Base-by-base conservation (phyloP, 2,797 vertebrate genomes). In the Hemitrygon akajei region DNA sequence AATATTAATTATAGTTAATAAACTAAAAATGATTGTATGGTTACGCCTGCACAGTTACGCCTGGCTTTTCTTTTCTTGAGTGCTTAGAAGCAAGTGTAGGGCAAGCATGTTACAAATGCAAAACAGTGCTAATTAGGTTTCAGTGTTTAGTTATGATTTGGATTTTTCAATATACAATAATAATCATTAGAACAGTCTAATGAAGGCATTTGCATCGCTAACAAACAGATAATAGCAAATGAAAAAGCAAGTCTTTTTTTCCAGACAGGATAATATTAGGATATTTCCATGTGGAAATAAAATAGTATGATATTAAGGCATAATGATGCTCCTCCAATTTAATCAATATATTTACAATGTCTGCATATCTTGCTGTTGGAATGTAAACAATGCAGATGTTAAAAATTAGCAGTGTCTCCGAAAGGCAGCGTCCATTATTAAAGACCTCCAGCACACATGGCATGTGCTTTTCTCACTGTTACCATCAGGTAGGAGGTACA, bases 1-100 rank as follows among this genome's bases (percentile, higher is more conserved):
- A 92, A 92, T 75, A 56, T 92, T 92, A 92, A 92, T 92, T 92
- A 69, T 56, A 75, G 69, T 73, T 89, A 89, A 66, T 89, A 89
- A 89, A 89, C 58, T 89, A n/a, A 63, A 89, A 66, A 18, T 66
- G 86, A 66, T 66, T 89, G 91, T 9, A 91, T 71, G 69, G 66
- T 73, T 73, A 91, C 22, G 80, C 80, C 37, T 82, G 37, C 37
- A 82, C 20, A 40, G 16, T 84, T 58, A 58, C 47, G 69, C 37
- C 69, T 92, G 69, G 71, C 71, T 75, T 75, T 92, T 92, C 71
- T 92, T 27, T 56, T 27, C 60, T 9, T 30, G 16, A 92, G 40
- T 93, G 69, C 40, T 56, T 93, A 30, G 40, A 93, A 89, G 47
- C 14, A 71, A 75, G 47, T 93, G 71, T 76, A 93, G 91, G 69